These are phyloP conservation scores for Progne subis DNA, from an alignment of 2,113 vertebrate genomes.

Conservation along the genomic window DNA sequence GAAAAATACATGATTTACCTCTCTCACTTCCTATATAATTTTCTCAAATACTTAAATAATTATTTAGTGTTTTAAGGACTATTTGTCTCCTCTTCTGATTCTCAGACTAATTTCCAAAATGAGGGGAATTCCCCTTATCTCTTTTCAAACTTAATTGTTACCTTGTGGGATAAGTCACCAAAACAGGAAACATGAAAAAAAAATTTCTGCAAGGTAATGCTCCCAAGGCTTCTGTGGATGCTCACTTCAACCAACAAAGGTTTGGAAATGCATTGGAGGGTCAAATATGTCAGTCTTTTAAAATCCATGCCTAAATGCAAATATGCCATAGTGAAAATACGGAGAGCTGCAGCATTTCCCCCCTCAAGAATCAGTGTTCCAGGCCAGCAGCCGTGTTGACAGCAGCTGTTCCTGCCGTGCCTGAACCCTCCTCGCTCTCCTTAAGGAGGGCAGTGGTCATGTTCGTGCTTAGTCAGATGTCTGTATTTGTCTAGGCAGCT, in stretches of 20 bases:
- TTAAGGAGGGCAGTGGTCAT: neutral
- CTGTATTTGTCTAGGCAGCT: neutral
- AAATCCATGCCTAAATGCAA: neutral
- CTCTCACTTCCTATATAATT: neutral
- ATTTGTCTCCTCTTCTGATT: neutral
- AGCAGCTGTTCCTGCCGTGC: conserved; percentile 22
- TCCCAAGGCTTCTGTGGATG: neutral
- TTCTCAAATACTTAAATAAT: neutral
- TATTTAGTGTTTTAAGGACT: neutral
- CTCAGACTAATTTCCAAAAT: neutral
- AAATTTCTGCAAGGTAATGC: neutral
- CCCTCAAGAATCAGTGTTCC: neutral
- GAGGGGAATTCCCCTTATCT: neutral
- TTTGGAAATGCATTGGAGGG: neutral
- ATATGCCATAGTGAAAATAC: neutral
- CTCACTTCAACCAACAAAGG: neutral
- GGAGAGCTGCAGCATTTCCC: neutral
- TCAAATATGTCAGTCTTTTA: neutral
- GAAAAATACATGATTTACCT: neutral
- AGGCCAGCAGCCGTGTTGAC: neutral
- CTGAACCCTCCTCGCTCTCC: neutral
- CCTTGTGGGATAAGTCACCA: neutral
- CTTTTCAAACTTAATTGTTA: neutral
- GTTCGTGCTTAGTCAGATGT: neutral
- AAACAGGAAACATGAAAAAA: neutral